A percentile compares a stretch with the other conserved stretches of the same genome.
These are phyloP conservation scores for Epizoanthus ramosus DNA, from an alignment of 92 coral and sea anemone species.

Conservation along the genomic window DNA sequence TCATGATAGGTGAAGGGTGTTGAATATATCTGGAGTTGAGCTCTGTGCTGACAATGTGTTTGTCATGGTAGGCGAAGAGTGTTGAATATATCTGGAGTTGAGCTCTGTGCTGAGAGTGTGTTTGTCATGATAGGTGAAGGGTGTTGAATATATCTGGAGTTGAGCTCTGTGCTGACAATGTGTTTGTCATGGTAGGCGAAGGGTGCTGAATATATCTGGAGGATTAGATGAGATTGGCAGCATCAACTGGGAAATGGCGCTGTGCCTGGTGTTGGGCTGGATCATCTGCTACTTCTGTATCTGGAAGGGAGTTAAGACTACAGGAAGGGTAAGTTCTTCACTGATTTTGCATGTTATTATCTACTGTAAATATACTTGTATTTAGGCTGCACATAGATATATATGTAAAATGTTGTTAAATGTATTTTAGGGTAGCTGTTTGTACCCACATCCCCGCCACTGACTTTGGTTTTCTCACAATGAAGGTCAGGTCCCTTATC, in stretches of 20 bases:
- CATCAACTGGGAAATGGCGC: conserved; percentile 86
- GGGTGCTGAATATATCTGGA: conserved; percentile 69
- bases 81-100: conserved; percentile 60
- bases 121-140: conserved; percentile 44
- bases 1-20: conserved; percentile 57
- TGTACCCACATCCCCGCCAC: too few relatives aligned
- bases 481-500: too few relatives aligned
- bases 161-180: not conserved
- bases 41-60: not conserved
- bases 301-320: conserved; percentile 87
- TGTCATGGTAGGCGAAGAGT: conserved; percentile 54
- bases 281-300: conserved; percentile 86
- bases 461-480: too few relatives aligned
- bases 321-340: conserved; percentile 72
- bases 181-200: conserved; percentile 41
- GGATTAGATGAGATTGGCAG: conserved; percentile 76
- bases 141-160: conserved; percentile 69
- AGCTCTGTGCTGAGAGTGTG: not conserved
- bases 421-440: too few relatives aligned
- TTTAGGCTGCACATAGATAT: not conserved
- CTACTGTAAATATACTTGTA: not conserved
- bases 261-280: conserved; percentile 78
- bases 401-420: not conserved
- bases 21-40: conserved; percentile 58
- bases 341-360: not conserved